These are phyloP conservation scores for Thereva nobilitata DNA, from an alignment of 2,888 invertebrate genomes.

Conservation along the genomic window DNA sequence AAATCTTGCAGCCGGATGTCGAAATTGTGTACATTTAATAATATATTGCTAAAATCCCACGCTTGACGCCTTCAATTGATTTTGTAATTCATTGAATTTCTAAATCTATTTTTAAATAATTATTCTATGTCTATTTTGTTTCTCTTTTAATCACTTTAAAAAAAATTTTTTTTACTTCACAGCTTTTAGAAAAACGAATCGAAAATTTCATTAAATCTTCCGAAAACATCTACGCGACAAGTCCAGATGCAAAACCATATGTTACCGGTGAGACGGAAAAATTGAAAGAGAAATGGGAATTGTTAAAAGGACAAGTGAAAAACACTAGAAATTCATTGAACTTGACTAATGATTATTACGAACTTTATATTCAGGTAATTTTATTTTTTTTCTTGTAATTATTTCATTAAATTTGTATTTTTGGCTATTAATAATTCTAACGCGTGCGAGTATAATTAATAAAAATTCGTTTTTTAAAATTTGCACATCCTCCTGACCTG, in stretches of 20 bases:
- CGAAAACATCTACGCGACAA: conserved; percentile 61
- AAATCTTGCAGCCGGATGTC: conserved; percentile 30
- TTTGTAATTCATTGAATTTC: not conserved
- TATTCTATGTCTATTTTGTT: conserved; percentile 25
- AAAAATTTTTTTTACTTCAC: conserved; percentile 43
- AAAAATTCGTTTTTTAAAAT: not conserved
- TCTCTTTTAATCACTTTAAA: conserved; percentile 41
- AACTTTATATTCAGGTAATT: conserved; percentile 72
- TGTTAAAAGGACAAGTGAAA: conserved; percentile 68
- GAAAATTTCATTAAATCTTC: conserved; percentile 70
- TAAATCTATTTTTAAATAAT: conserved; percentile 18
- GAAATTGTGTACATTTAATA: conserved; percentile 2
- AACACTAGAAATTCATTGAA: conserved; percentile 69
- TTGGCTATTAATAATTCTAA: not conserved
- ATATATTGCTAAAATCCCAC: conserved; percentile 14
- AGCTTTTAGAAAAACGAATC: conserved; percentile 73
- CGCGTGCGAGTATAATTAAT: not conserved
- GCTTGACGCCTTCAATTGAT: conserved; percentile 15
- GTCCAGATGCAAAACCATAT: conserved; percentile 61
- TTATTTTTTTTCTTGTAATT: not conserved
- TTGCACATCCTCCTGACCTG: no score
- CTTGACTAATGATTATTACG: conserved; percentile 72
- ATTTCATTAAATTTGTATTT: not conserved
- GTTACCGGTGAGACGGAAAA: conserved; percentile 68
- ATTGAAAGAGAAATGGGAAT: conserved; percentile 69